Base-by-base conservation (phyloP, 2,113 vertebrate genomes). In the Cheilinus undulatus region DNA sequence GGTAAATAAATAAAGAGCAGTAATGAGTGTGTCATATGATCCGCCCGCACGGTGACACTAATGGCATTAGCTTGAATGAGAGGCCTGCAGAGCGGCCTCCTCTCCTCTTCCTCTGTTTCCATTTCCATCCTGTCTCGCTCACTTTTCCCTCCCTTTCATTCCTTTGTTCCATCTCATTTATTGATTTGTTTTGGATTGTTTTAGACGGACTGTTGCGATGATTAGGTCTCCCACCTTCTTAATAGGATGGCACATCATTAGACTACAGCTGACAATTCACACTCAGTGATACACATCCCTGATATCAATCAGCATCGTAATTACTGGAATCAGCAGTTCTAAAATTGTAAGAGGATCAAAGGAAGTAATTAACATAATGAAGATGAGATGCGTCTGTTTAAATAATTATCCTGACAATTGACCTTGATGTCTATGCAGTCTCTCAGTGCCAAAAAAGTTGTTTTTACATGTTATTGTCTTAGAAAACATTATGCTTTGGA, bases 1-100 rank as follows among this genome's bases (percentile, higher is more conserved):
- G 64, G 68, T 71, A 86, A 88, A 83, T 79, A 85, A 88, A 83
- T 65, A 59, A 88, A 76, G 61, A 78, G 62, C 73, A 63, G 58
- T 70, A 76, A 84, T 76, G 69, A 83, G 14, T 48, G 48, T 69
- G 82, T 84, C 86, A 88, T 83, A 73, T 81, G 73, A 87, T 72
- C 78, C 24, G 42, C 51, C 72, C 62, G 67, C 54, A 53, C 43
- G 7, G 61, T 45, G 63, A 87, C 78, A 76, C 76, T 86, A 84
- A 84, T 71, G 63, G 56, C 68, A 79, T 84, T 85, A 84, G 45
- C 24, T 15, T 67, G 57, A 79, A 64, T 59, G 68, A 71, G 67
- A 74, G 63, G 64, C 60, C 75, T 49, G 59, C 70, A 64, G 54
- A n/a, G 20, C 20, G 53, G 64, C 56, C 60, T 57, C 64, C 34